These are phyloP conservation scores for Diadophis punctatus DNA, from an alignment of 2,113 vertebrate species.

Conservation along the genomic window DNA sequence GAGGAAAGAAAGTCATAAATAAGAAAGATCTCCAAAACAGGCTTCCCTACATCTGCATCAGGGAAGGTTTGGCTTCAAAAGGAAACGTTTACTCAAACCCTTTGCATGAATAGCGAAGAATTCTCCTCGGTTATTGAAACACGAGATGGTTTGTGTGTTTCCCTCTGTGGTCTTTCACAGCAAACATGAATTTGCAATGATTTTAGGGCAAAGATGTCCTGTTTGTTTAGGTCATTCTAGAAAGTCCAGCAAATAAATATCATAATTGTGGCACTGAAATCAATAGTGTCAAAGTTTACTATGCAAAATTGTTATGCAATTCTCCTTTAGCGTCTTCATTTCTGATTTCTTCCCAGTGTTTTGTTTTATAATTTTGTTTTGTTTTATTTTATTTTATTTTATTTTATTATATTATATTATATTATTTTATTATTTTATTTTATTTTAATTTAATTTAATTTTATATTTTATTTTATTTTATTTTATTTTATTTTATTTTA, in stretches of 20 bases:
- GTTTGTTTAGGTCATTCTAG: neutral
- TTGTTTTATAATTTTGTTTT: too few species aligned
- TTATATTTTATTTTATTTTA: too few species aligned
- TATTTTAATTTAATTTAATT: too few species aligned
- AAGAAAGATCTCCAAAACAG: neutral
- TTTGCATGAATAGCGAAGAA: neutral
- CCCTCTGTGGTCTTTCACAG: neutral
- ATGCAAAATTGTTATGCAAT: neutral
- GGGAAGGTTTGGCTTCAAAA: conserved; percentile 26
- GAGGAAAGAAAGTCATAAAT: conserved; percentile 18
- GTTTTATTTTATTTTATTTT: too few species aligned
- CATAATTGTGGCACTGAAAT: neutral
- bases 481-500: too few species aligned
- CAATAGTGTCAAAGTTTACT: neutral
- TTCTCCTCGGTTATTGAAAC: neutral
- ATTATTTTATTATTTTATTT: neutral
- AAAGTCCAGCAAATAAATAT: neutral
- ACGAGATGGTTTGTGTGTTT: neutral
- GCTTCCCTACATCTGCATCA: neutral
- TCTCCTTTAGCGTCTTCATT: too few species aligned
- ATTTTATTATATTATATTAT: too few species aligned
- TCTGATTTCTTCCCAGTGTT: neutral
- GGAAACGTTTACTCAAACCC: conserved; percentile 20
- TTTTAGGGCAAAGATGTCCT: neutral
- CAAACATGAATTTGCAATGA: neutral